Evolutionary conservation across 2,113 vertebrate species (phyloP).

Genomic region (Gulo gulo): DNA sequence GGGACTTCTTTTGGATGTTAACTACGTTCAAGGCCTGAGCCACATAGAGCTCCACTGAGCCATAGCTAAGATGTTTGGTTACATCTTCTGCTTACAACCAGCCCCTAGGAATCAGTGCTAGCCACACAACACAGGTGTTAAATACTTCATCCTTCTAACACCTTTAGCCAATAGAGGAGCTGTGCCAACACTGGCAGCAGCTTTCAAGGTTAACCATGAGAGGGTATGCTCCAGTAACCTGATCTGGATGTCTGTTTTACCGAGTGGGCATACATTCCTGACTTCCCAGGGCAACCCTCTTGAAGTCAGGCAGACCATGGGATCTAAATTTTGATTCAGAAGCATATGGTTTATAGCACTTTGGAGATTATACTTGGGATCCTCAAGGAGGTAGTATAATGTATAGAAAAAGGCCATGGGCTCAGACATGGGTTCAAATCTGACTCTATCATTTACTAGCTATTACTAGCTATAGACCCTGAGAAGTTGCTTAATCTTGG

Average conservation of each 20-base stretch:
- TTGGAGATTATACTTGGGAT: background rate
- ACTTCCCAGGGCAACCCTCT: background rate
- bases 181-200: background rate
- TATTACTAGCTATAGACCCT: background rate
- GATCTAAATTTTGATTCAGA: background rate
- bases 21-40: constrained; percentile 23
- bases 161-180: constrained; percentile 22
- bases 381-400: background rate
- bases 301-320: background rate
- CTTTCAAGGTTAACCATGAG: background rate
- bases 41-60: constrained; percentile 51
- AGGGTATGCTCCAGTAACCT: background rate
- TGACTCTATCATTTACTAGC: background rate
- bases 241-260: background rate
- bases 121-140: constrained; percentile 35
- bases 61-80: constrained; percentile 46
- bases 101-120: constrained; percentile 2
- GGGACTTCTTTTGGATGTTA: constrained; percentile 62
- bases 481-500: background rate
- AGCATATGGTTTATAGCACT: background rate
- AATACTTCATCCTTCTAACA: constrained; percentile 8
- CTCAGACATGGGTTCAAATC: background rate
- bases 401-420: background rate
- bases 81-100: constrained; percentile 35
- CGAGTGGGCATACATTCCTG: background rate